Conservation (phyloP, 2,797 vertebrate genomes). For the Moxostoma hubbsi region DNA sequence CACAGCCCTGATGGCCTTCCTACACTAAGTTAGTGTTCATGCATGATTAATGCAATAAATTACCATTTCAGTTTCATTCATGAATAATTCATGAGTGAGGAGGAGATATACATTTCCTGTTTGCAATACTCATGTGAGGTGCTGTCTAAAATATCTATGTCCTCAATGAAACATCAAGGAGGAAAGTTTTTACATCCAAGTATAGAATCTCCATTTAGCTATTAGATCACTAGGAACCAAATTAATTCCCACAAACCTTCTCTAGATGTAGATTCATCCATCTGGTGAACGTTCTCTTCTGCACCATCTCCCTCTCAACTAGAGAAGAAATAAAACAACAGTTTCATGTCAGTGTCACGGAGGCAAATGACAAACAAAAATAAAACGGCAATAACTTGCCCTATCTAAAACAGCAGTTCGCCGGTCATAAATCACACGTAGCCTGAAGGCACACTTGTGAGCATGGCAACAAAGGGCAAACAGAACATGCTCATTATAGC, state of each 20-base stretch:
- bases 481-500: slow-evolving; percentile 32
- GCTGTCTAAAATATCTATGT: not conserved
- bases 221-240: not conserved
- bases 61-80: slow-evolving; percentile 50
- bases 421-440: slow-evolving; percentile 46
- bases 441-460: slow-evolving; percentile 35
- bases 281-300: slow-evolving; percentile 97
- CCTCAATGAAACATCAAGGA: not conserved
- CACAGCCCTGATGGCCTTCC: not conserved
- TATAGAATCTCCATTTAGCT: slow-evolving; percentile 1
- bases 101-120: slow-evolving; percentile 40
- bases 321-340: slow-evolving; percentile 66
- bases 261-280: slow-evolving; percentile 97
- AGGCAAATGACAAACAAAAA: slow-evolving; percentile 32
- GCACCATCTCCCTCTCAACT: slow-evolving; percentile 93
- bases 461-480: slow-evolving; percentile 32
- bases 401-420: slow-evolving; percentile 12
- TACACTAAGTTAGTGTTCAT: slow-evolving; percentile 54
- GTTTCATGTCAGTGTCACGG: not conserved
- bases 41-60: slow-evolving; percentile 61
- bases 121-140: slow-evolving; percentile 23
- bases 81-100: slow-evolving; percentile 62
- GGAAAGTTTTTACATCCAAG: slow-evolving; percentile 2
- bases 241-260: slow-evolving; percentile 79
- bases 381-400: slow-evolving; percentile 18